Conservation (phyloP, 1,140 invertebrate genomes). For the Coptotermes formosanus region DNA sequence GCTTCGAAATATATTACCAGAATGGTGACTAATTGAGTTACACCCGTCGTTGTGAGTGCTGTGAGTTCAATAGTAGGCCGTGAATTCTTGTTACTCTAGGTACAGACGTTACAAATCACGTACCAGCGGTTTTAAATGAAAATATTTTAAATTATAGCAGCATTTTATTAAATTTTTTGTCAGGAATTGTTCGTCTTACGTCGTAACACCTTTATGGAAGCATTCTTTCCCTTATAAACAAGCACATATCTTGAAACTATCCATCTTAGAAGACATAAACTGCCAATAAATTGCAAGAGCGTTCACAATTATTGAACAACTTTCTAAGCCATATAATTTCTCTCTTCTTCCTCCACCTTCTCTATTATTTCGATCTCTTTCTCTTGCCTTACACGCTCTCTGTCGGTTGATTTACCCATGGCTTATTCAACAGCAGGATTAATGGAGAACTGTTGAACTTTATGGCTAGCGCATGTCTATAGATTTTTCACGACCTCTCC, state of each 20-base stretch:
- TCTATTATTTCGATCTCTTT: neutral
- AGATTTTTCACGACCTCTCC: constrained; percentile 28
- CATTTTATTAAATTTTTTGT: neutral
- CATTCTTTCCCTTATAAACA: too few species aligned
- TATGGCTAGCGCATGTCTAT: constrained; percentile 31
- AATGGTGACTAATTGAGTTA: too few species aligned
- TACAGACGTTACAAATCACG: neutral
- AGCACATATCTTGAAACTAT: neutral
- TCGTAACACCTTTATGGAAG: neutral
- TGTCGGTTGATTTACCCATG: constrained; percentile 21
- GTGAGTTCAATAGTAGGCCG: too few species aligned
- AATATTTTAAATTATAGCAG: neutral
- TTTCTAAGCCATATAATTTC: constrained; percentile 13
- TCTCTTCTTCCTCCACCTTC: neutral
- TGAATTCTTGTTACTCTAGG: too few species aligned
- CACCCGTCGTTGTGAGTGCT: too few species aligned
- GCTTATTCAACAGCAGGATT: constrained; percentile 30
- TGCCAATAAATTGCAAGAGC: constrained; percentile 16
- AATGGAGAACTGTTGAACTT: constrained; percentile 31
- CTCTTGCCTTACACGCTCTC: neutral
- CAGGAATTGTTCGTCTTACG: neutral
- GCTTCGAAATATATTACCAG: too few species aligned
- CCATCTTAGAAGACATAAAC: neutral
- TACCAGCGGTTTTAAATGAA: neutral
- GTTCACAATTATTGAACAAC: neutral